Conservation (phyloP, 2,797 vertebrate species). For the Argentina silus region DNA sequence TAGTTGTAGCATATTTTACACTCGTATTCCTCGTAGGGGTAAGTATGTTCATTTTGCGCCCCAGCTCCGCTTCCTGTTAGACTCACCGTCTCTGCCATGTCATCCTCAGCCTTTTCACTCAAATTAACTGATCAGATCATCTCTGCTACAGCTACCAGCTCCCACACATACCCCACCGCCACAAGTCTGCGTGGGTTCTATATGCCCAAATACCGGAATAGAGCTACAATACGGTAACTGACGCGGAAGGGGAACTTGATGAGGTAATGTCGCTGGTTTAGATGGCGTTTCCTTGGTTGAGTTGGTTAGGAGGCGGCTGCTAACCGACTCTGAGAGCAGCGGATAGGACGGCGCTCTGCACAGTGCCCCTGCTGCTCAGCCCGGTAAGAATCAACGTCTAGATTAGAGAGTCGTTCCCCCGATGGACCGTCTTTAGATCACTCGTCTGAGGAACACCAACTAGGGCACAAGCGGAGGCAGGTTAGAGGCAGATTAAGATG, state of each 20-base stretch:
- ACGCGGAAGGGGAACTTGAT: conserved; percentile 26
- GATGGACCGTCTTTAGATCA: conserved; percentile 4
- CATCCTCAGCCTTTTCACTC: conserved; percentile 17
- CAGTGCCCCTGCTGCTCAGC: conserved; percentile 1
- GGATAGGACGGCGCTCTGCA: not conserved
- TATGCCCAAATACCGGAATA: conserved; percentile 7
- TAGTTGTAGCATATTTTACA: conserved; percentile 88
- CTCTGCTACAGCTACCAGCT: not conserved
- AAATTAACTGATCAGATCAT: not conserved
- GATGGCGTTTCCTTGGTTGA: not conserved
- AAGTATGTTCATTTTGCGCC: not conserved
- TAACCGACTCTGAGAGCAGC: not conserved
- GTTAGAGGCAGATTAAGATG: conserved; percentile 1
- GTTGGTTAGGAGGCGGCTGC: conserved; percentile 8
- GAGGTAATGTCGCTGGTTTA: conserved; percentile 34
- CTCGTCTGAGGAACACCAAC: not conserved
- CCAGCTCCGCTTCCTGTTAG: conserved; percentile 9
- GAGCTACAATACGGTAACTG: conserved; percentile 13
- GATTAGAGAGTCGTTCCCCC: conserved; percentile 1
- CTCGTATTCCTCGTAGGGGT: conserved; percentile 78
- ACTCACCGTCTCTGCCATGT: conserved; percentile 49
- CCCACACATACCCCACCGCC: not conserved
- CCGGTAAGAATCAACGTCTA: not conserved
- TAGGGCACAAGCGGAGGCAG: not conserved
- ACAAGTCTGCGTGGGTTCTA: not conserved